Evolutionary conservation across 2,888 invertebrate species (phyloP), one percentile per base, ranked within the genome.

Genomic region (Morpho deidamia): DNA sequence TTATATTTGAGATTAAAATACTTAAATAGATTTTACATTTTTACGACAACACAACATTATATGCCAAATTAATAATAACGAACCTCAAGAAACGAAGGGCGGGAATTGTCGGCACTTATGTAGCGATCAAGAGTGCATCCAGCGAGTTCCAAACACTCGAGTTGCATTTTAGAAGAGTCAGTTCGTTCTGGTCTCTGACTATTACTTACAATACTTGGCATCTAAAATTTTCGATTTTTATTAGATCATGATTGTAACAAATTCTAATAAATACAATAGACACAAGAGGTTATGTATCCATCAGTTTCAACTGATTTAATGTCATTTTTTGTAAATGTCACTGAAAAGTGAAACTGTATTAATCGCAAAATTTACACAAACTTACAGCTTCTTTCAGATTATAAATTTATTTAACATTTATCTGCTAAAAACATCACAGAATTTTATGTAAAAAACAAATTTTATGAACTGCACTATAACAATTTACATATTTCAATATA

Each of bases 91-190:
- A 95, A 90, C 41, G 92, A 92, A 69, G 95, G 94, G 76, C 94
- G 94, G 77, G 91, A 91, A 78, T 91, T 93, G 78, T 95, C 95
- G 53, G 90, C 85, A 54, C 82, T 82, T 63, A 95, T 91, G 66
- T 94, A 94, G 80, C 93, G 94, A 76, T 97, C 96, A 39, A 97
- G 87, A 82, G 94, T 94, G 75, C 93, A 93, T 40, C 95, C 95
- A 46, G 96, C 95, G 66, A 94, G 86, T 81, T 96, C 95, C 66
- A 96, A 84, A 51, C 93, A 92, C 69, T 94, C 95, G 41, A 89
- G 75, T 71, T 92, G 91, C 86, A 90, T 88, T 70, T 85, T 90
- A 53, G 72, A 75, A 63, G 74, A 73, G 63, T 87, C 82, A 58
- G 74, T 70, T 47, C 64, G 63, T 57, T 74, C 75, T 55, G 77